These are phyloP conservation scores for Bugula neritina DNA, from an alignment of 2,888 invertebrate species.

Conservation along the genomic window DNA sequence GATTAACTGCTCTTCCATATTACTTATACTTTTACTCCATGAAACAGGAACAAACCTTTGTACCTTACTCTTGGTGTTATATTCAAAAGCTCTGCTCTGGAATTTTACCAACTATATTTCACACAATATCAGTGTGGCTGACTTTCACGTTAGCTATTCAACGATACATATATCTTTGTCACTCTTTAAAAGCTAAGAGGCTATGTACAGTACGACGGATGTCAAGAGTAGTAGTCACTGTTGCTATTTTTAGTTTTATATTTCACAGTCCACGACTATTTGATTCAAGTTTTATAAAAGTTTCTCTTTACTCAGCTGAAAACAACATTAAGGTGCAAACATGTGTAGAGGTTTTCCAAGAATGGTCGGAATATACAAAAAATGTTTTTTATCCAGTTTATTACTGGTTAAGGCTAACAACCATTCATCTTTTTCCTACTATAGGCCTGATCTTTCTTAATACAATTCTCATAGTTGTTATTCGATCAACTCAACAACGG, in stretches of 20 bases:
- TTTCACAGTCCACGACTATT: conserved; percentile 79
- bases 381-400: conserved; percentile 72
- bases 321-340: not conserved
- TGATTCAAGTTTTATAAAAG: conserved; percentile 57
- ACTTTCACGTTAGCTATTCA: conserved; percentile 84
- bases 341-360: conserved; percentile 29
- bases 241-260: conserved; percentile 70
- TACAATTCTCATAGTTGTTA: conserved; percentile 75
- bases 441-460: conserved; percentile 80
- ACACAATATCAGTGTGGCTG: conserved; percentile 89
- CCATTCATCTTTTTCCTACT: conserved; percentile 87
- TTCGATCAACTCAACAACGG: conserved; percentile 75
- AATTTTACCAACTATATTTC: conserved; percentile 61
- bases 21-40: conserved; percentile 86
- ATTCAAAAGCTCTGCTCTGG: conserved; percentile 58
- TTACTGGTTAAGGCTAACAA: conserved; percentile 75
- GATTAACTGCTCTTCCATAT: conserved; percentile 56
- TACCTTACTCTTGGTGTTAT: conserved; percentile 70
- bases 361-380: conserved; percentile 46
- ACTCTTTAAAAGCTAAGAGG: conserved; percentile 79
- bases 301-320: not conserved
- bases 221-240: conserved; percentile 70
- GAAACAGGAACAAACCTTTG: conserved; percentile 75
- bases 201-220: conserved; percentile 62
- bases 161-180: conserved; percentile 89